These are phyloP conservation scores for Hemibagrus wyckioides DNA, from an alignment of 2,113 vertebrate species.

Conservation along the genomic window DNA sequence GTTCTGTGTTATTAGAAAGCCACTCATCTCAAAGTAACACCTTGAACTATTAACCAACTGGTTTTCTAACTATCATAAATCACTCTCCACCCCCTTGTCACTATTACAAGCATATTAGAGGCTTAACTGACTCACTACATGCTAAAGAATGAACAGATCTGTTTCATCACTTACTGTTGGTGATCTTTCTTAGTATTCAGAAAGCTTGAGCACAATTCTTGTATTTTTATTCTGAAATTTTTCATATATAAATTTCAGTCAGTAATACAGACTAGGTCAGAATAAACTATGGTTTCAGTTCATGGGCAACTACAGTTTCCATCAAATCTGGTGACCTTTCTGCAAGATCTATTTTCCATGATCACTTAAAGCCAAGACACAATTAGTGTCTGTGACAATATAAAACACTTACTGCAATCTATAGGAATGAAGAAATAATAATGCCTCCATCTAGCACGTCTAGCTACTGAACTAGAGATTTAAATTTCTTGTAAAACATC, in stretches of 20 bases:
- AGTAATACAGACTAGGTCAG: neutral
- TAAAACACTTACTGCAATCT: neutral
- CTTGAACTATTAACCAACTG: conserved; percentile 50
- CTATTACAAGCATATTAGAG: neutral
- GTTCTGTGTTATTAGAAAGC: conserved; percentile 54
- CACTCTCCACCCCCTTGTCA: neutral
- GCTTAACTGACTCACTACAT: neutral
- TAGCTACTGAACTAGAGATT: neutral
- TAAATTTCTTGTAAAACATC: neutral
- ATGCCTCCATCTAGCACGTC: neutral
- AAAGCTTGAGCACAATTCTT: neutral
- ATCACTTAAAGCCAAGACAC: neutral
- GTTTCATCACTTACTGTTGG: neutral
- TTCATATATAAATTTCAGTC: neutral
- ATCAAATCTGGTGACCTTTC: neutral
- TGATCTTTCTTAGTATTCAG: neutral
- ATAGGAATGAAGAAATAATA: neutral
- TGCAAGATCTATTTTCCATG: neutral
- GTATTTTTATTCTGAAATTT: neutral
- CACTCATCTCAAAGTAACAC: conserved; percentile 53
- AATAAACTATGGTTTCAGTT: neutral
- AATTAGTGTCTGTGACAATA: neutral
- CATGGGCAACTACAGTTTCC: neutral
- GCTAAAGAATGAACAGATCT: neutral
- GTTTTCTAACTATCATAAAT: conserved; percentile 52